These are phyloP conservation scores for Psittacula cyanocephala DNA, from an alignment of 2,113 vertebrate genomes.

Conservation along the genomic window DNA sequence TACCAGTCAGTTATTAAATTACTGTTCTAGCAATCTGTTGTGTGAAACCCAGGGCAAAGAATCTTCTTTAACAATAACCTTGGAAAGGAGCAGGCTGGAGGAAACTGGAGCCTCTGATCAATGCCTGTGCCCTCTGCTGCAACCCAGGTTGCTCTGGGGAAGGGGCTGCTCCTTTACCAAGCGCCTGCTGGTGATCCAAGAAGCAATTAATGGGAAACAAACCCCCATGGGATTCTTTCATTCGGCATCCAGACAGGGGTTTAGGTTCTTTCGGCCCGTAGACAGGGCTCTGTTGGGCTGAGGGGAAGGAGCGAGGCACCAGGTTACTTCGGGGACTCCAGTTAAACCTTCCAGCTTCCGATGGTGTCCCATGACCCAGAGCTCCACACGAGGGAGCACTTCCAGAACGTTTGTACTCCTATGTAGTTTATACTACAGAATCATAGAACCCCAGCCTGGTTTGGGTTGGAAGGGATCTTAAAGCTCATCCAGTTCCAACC, in stretches of 20 bases:
- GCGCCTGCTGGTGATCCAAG: neutral
- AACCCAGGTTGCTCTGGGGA: neutral
- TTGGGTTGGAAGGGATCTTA: neutral
- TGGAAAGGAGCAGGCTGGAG: neutral
- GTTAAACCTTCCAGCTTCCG: neutral
- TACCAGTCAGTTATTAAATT: neutral
- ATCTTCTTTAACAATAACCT: neutral
- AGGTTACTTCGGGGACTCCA: neutral
- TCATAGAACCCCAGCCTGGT: neutral
- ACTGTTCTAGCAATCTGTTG: neutral
- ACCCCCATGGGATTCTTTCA: neutral
- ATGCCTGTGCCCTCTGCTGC: neutral
- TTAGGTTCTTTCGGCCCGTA: too few relatives aligned
- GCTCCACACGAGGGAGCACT: neutral
- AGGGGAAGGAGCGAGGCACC: neutral
- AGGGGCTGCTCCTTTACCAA: fast-evolving
- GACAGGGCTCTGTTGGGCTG: neutral
- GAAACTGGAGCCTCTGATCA: neutral
- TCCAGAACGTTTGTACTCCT: neutral
- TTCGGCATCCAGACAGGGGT: neutral
- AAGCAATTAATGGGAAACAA: neutral
- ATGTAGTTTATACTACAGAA: neutral
- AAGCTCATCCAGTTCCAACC: neutral
- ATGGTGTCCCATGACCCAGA: neutral
- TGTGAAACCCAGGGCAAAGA: neutral